Conservation (phyloP, 2,797 vertebrate species). For the Eulemur mongoz region DNA sequence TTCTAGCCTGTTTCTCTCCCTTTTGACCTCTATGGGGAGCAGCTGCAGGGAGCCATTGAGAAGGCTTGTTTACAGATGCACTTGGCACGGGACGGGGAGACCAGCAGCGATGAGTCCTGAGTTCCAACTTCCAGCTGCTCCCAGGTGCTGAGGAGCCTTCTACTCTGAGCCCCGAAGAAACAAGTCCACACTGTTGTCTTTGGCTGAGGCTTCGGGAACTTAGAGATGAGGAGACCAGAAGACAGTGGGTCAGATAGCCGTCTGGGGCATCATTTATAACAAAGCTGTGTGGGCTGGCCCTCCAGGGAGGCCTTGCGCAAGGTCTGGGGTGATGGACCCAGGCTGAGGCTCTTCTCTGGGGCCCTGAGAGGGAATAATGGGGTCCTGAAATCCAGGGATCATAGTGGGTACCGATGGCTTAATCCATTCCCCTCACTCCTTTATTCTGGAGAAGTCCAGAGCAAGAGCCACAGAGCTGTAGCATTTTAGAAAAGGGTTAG, state of each 20-base stretch:
- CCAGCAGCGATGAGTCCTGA: constrained; percentile 53
- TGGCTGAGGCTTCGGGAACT: constrained; percentile 68
- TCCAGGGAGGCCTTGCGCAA: constrained; percentile 5
- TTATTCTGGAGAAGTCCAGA: not conserved
- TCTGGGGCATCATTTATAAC: constrained; percentile 59
- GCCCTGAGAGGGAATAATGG: not conserved
- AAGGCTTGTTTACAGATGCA: constrained; percentile 80
- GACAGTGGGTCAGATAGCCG: constrained; percentile 51
- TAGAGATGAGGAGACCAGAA: constrained; percentile 68
- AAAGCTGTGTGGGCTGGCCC: constrained; percentile 10
- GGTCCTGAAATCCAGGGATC: not conserved
- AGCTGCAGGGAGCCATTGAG: constrained; percentile 51
- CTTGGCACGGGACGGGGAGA: constrained; percentile 69
- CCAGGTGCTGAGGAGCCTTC: constrained; percentile 67
- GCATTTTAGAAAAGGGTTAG: not conserved
- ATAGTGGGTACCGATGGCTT: not conserved
- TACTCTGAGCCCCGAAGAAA: constrained; percentile 51
- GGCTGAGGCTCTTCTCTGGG: constrained; percentile 16
- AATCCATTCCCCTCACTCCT: not conserved
- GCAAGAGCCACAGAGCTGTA: not conserved
- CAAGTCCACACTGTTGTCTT: constrained; percentile 62
- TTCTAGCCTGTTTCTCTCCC: constrained; percentile 41
- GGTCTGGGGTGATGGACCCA: not conserved
- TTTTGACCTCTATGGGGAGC: constrained; percentile 72
- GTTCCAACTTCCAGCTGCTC: constrained; percentile 78